phyloP scores from a whole-genome alignment of 2,113 vertebrate species.

The Cynopterus brachyotis region DNA sequence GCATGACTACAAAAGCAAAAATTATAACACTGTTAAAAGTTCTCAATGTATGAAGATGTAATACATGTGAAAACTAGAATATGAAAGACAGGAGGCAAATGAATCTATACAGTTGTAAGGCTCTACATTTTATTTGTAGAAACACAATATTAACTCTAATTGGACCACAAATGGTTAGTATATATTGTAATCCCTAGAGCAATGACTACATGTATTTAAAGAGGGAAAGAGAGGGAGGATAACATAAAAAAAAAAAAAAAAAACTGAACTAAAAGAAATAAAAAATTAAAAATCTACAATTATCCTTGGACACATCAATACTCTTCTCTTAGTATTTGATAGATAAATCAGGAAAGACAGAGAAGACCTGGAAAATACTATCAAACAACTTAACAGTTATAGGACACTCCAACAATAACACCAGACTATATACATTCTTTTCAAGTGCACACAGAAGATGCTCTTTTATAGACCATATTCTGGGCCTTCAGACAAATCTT shows the following conservation, averaged over 20 bases:
- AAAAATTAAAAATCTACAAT: neutral
- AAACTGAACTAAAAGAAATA: neutral
- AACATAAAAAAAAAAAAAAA: neutral
- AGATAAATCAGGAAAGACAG: neutral
- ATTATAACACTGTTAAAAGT: neutral
- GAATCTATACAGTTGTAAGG: neutral
- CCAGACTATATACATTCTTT: neutral
- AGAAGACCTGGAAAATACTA: neutral
- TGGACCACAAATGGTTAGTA: neutral
- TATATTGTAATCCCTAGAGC: neutral
- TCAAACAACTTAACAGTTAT: neutral
- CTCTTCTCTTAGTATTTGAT: neutral
- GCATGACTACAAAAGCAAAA: neutral
- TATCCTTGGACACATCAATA: neutral
- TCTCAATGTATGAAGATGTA: neutral
- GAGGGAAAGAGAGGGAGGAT: neutral
- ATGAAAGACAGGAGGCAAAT: neutral
- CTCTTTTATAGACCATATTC: neutral
- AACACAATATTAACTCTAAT: neutral
- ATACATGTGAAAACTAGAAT: neutral
- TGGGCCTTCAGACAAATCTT: neutral
- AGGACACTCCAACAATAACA: neutral
- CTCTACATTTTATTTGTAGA: conserved; percentile 5
- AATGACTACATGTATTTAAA: neutral
- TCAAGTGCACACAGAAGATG: neutral